These are phyloP conservation scores for Latheticus oryzae DNA, from an alignment of 2,888 invertebrate genomes.

Conservation along the genomic window DNA sequence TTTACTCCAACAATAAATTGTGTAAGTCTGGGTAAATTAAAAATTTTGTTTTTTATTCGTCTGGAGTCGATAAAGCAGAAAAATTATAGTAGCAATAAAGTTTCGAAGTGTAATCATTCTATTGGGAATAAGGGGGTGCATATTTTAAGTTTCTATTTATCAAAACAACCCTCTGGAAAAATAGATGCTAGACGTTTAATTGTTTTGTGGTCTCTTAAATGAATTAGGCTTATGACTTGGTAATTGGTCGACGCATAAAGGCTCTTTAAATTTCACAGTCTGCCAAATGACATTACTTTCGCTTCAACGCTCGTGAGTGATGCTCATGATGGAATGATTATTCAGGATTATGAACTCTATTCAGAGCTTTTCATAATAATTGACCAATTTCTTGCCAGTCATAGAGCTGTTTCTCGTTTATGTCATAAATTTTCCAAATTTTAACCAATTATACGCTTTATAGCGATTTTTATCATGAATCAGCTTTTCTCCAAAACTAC, in stretches of 20 bases:
- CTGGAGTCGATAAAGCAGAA: constrained; percentile 29
- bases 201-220: constrained; percentile 46
- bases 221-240: constrained; percentile 42
- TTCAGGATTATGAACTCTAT: constrained; percentile 29
- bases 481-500: background rate
- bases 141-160: constrained; percentile 27
- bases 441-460: too few species aligned
- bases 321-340: constrained; percentile 25
- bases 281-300: constrained; percentile 36
- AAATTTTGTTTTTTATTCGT: constrained; percentile 19
- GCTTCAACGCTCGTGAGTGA: constrained; percentile 26
- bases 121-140: constrained; percentile 30
- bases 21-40: constrained; percentile 23
- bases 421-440: too few species aligned
- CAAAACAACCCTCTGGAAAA: constrained; percentile 32
- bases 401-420: constrained; percentile 2
- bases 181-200: constrained; percentile 31
- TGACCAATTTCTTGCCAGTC: constrained; percentile 17
- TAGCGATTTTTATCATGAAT: too few species aligned
- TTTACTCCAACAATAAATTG: constrained; percentile 22
- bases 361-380: constrained; percentile 15
- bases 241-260: constrained; percentile 36
- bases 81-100: constrained; percentile 36
- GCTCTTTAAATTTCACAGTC: constrained; percentile 39
- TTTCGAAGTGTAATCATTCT: constrained; percentile 32